Conservation (phyloP, 2,888 invertebrate species). For the Scaptomyza flava region DNA sequence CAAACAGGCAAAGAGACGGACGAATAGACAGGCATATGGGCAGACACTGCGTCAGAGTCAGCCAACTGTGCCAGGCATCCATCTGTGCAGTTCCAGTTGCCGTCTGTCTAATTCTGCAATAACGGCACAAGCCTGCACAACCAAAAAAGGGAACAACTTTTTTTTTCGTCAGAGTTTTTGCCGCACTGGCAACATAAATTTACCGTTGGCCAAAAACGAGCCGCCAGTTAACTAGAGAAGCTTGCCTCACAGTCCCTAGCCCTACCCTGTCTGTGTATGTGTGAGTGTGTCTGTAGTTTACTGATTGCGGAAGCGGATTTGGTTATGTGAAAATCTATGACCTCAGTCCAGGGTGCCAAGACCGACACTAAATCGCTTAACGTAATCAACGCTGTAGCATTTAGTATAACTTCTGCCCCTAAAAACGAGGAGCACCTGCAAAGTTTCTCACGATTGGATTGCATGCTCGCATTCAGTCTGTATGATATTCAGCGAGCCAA, state of each 20-base stretch:
- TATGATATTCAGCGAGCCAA: neutral
- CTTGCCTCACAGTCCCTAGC: conserved; percentile 4
- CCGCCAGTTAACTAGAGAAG: conserved; percentile 72
- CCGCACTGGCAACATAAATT: conserved; percentile 73
- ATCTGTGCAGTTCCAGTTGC: conserved; percentile 74
- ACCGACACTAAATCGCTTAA: conserved; percentile 70
- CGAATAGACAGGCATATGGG: conserved; percentile 15
- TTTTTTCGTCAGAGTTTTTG: conserved; percentile 61
- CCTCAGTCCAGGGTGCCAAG: conserved; percentile 32
- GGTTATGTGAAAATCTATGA: conserved; percentile 74
- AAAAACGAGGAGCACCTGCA: conserved; percentile 59
- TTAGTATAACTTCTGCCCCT: conserved; percentile 34
- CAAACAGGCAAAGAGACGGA: conserved; percentile 16
- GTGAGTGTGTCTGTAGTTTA: conserved; percentile 64
- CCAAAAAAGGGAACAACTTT: conserved; percentile 43
- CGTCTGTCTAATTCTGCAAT: conserved; percentile 77
- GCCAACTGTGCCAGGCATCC: conserved; percentile 77
- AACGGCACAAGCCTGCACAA: conserved; percentile 39
- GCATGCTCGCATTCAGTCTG: conserved; percentile 11
- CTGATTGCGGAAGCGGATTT: conserved; percentile 78
- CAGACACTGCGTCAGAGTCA: conserved; percentile 63
- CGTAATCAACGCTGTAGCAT: conserved; percentile 57
- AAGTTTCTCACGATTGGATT: conserved; percentile 64
- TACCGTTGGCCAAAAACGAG: conserved; percentile 76
- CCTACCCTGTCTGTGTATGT: neutral